Evolutionary conservation across 1,140 invertebrate species (phyloP).

Genomic region (Drosophila bipectinata): DNA sequence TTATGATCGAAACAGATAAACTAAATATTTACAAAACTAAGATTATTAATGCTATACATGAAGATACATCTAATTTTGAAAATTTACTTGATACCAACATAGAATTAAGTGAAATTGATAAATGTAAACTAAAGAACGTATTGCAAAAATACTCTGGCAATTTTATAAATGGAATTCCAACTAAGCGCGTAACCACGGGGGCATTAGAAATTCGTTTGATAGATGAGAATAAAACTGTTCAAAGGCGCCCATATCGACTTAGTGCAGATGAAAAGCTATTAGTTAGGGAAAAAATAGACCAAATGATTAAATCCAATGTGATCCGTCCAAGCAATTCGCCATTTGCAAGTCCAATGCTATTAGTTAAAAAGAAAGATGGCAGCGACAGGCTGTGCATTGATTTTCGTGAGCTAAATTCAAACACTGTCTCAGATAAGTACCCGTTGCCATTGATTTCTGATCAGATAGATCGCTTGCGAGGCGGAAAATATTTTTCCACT

Average conservation of each 20-base stretch:
- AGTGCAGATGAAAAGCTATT: conserved; percentile 11
- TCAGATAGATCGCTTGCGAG: too few relatives aligned
- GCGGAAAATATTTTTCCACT: too few relatives aligned
- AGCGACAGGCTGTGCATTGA: conserved; percentile 5
- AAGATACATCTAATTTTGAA: conserved; percentile 2
- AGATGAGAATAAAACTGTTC: conserved; percentile 11
- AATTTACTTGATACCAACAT: conserved; percentile 3
- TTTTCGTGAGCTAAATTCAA: too few relatives aligned
- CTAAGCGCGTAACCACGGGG: conserved; percentile 2
- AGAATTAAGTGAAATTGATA: conserved; percentile 9
- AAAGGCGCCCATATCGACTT: conserved; percentile 15
- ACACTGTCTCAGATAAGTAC: too few relatives aligned
- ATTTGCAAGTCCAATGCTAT: conserved; percentile 19
- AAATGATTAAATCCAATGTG: conserved; percentile 19
- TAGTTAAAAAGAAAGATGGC: conserved; percentile 10
- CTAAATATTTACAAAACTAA: conserved; percentile 5
- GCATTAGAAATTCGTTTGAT: conserved; percentile 20
- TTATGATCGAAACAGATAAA: too few relatives aligned
- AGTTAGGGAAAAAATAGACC: conserved; percentile 14
- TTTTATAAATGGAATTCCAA: conserved; percentile 20
- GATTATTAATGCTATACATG: conserved; percentile 2
- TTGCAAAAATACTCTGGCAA: conserved; percentile 2
- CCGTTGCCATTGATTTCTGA: too few relatives aligned
- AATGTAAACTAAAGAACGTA: conserved; percentile 7
- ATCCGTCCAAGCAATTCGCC: conserved; percentile 17